Base-by-base conservation (phyloP, 1,140 invertebrate genomes). In the Drosophila funebris region DNA sequence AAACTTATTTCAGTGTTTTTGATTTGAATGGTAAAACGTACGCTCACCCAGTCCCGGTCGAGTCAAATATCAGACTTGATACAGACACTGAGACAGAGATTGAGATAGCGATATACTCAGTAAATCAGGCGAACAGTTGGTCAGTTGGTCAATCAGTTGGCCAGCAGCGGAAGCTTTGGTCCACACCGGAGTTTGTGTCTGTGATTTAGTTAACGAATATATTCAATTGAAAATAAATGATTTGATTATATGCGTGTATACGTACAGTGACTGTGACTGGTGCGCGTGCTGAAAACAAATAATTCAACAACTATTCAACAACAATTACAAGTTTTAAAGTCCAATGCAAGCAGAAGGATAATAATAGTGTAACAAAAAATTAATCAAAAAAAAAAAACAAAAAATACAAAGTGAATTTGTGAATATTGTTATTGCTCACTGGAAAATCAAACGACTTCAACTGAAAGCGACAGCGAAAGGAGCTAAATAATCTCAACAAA, bases 1-100 rank as follows among this genome's bases (percentile, higher is more conserved):
- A 88, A 90, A 90, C 74, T 88, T 90, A 90, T 90, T 90, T 88
- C 88, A 78, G 88, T 90, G 78, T 88, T 90, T 90, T 90, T 87
- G 87, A 90, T 90, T 90, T 90, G 76, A 90, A 90, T 85, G 82
- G 75, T 76, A 71, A 83, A 75, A 82, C 76, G 76, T 78, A 56
- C 79, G 71, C 66, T 80, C 73, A 61, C 66, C 63, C 41, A 64
- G n/a, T n/a, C n/a, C n/a, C 70, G 84, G 46, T 58, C 60, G 20
- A 56, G 18, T 50, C 27, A 27, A 50, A 31, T 11, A 50, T 48
- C n/a, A 29, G 37, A 63, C 48, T 48, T 63, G 41, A 63, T 11
- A 70, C 41, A 24, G 36, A 54, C n/a, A 46, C 14, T 13, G 37
- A 57, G 57, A 60, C 14, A 11, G 31, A 61, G 57, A 61, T 29